phyloP scores from a whole-genome alignment of 2,797 vertebrate genomes.

The Danio kyathit region DNA sequence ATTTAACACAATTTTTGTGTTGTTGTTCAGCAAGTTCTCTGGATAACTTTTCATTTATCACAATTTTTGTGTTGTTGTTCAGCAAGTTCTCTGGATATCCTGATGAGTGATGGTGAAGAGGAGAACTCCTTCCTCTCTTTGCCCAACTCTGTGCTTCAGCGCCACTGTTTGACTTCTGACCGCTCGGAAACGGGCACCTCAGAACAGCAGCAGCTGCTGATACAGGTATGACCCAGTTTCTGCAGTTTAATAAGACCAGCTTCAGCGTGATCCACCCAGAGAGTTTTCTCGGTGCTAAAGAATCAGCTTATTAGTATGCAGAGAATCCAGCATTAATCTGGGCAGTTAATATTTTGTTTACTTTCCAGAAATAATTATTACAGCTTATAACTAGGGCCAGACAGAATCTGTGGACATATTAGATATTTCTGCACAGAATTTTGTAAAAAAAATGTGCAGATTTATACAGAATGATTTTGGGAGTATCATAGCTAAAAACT shows the following conservation, averaged over 20 bases:
- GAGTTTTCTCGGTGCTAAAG: not conserved
- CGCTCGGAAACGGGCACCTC: constrained; percentile 64
- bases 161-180: constrained; percentile 74
- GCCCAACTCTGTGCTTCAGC: constrained; percentile 74
- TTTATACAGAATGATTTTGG: too few species aligned
- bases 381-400: not conserved
- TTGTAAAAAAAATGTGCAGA: too few species aligned
- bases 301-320: not conserved
- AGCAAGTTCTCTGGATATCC: constrained; percentile 82
- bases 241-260: not conserved
- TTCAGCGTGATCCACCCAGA: not conserved
- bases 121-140: constrained; percentile 75
- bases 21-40: constrained; percentile 75
- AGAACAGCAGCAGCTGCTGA: constrained; percentile 75
- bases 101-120: constrained; percentile 80
- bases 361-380: not conserved
- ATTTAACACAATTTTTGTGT: constrained; percentile 12
- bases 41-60: constrained; percentile 66
- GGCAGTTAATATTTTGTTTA: not conserved
- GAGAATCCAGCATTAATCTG: not conserved
- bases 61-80: constrained; percentile 7
- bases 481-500: too few species aligned
- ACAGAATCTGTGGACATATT: too few species aligned
- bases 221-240: constrained; percentile 71
- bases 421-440: too few species aligned